phyloP scores from a whole-genome alignment of 2,888 invertebrate species.

The Punctoribates punctum region DNA sequence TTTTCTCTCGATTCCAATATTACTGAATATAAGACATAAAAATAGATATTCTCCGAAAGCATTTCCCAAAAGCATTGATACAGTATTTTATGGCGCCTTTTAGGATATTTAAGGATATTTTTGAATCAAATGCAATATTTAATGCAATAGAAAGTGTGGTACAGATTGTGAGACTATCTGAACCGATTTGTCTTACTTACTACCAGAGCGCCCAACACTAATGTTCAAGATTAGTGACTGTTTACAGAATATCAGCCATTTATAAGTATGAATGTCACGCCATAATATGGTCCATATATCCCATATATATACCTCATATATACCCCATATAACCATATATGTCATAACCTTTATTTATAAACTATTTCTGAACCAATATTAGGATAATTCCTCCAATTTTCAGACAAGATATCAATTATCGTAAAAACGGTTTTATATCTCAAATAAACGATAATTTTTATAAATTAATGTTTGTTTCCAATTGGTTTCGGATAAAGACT shows the following conservation, averaged over 20 bases:
- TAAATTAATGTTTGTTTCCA: too few relatives aligned
- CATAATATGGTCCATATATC: not conserved
- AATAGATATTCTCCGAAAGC: constrained; percentile 20
- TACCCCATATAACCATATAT: not conserved
- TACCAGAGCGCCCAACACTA: constrained; percentile 19
- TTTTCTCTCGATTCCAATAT: constrained; percentile 22
- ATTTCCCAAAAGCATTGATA: constrained; percentile 31
- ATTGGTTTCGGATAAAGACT: too few relatives aligned
- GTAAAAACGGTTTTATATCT: too few relatives aligned
- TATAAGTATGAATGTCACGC: constrained; percentile 31
- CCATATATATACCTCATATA: not conserved
- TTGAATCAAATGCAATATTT: constrained; percentile 17
- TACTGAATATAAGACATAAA: constrained; percentile 17
- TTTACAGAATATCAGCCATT: not conserved
- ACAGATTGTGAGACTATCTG: constrained; percentile 26
- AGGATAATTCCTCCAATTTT: too few relatives aligned
- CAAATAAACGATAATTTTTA: too few relatives aligned
- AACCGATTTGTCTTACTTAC: constrained; percentile 32
- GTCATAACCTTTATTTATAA: too few relatives aligned
- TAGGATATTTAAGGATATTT: not conserved
- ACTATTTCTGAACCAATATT: too few relatives aligned
- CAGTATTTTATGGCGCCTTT: not conserved
- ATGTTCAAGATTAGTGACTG: constrained; percentile 30
- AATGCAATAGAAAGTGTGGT: constrained; percentile 24
- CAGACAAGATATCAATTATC: too few relatives aligned